Evolutionary conservation across 2,888 invertebrate species (phyloP).

Genomic region (Chymomyza amoena): DNA sequence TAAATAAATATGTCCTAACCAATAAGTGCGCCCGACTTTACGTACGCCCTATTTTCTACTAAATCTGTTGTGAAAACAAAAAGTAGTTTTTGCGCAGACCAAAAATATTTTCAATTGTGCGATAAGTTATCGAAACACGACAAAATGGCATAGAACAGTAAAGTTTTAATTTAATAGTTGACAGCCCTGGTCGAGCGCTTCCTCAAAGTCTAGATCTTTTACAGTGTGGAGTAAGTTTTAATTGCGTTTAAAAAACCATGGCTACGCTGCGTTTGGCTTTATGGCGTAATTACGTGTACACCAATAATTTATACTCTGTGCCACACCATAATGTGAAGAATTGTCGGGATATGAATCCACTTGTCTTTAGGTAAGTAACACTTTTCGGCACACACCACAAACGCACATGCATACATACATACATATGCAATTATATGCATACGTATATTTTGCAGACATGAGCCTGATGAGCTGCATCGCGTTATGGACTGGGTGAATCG

Average conservation of each 20-base stretch:
- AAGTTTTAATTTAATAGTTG: not conserved
- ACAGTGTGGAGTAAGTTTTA: not conserved
- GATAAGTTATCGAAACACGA: too few relatives aligned
- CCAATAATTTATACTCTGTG: conserved; percentile 86
- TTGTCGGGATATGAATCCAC: conserved; percentile 85
- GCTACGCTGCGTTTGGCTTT: conserved; percentile 40
- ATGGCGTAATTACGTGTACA: conserved; percentile 85
- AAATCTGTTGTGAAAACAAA: too few relatives aligned
- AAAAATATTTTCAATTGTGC: not conserved
- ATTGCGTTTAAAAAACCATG: conserved; percentile 18
- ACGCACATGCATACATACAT: not conserved
- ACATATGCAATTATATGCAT: too few relatives aligned
- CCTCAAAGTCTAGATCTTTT: not conserved
- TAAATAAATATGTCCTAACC: too few relatives aligned
- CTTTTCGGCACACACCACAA: too few relatives aligned
- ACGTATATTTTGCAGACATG: conserved; percentile 80
- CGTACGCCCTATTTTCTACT: too few relatives aligned
- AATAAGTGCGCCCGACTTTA: too few relatives aligned
- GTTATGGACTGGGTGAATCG: conserved; percentile 92
- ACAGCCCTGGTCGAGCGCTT: not conserved
- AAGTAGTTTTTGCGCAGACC: not conserved
- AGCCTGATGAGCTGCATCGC: conserved; percentile 88
- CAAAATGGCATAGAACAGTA: not conserved
- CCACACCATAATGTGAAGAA: conserved; percentile 83
- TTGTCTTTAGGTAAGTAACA: conserved; percentile 84